Conservation (phyloP, 2,113 vertebrate species). For the Cervus canadensis region DNA sequence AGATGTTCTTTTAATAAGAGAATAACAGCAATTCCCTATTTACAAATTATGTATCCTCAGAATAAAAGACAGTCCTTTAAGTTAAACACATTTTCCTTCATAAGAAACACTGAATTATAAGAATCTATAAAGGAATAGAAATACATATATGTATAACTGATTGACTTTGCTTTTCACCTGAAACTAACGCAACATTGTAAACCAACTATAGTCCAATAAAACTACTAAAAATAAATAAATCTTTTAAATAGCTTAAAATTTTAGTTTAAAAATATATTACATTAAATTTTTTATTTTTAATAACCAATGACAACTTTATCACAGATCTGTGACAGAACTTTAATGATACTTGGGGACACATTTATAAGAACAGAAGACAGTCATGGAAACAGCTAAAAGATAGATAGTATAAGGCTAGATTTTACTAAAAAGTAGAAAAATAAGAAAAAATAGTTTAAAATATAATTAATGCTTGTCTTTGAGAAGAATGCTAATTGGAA, state of each 20-base stretch:
- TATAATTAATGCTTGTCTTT: background rate
- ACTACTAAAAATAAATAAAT: background rate
- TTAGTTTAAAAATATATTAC: background rate
- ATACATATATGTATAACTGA: background rate
- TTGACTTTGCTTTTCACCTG: background rate
- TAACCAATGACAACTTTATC: background rate
- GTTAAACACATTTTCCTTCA: background rate
- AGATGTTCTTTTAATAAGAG: background rate
- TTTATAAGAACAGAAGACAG: background rate
- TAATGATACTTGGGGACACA: background rate
- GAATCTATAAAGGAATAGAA: background rate
- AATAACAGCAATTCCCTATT: background rate
- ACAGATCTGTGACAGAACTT: background rate
- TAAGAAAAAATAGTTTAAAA: background rate
- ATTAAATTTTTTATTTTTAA: background rate
- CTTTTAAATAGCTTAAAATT: background rate
- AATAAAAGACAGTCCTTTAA: background rate
- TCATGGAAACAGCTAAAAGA: background rate
- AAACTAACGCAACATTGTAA: background rate
- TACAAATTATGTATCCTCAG: background rate
- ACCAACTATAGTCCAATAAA: background rate
- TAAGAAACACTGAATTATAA: background rate
- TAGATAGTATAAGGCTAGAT: background rate
- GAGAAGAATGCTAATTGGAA: background rate
- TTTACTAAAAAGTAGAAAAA: background rate